Conservation (phyloP, 2,113 vertebrate species). For the Esox niger region DNA sequence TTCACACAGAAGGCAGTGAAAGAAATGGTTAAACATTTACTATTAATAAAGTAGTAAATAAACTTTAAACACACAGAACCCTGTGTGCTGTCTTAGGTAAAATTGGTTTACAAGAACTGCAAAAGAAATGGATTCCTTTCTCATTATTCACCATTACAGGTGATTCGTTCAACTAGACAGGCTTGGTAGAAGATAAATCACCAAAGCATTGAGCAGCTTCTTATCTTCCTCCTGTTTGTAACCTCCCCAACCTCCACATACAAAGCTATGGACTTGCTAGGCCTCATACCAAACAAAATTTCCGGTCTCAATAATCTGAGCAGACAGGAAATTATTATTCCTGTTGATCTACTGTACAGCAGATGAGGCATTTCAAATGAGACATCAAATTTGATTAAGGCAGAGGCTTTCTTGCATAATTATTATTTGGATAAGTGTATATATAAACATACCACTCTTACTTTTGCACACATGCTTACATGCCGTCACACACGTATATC, state of each 20-base stretch:
- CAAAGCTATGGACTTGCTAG: constrained; percentile 10
- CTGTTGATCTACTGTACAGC: not conserved
- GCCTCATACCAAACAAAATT: not conserved
- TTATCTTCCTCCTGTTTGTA: not conserved
- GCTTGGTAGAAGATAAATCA: constrained; percentile 33
- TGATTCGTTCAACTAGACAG: constrained; percentile 16
- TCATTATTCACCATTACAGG: constrained; percentile 21
- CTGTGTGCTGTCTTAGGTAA: too few species aligned
- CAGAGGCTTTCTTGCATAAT: too few species aligned
- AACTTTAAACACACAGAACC: too few species aligned
- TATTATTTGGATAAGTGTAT: not conserved
- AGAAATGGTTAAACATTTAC: too few species aligned
- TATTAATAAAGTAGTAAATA: not conserved
- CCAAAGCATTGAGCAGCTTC: constrained; percentile 10
- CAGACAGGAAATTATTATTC: not conserved
- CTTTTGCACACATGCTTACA: not conserved
- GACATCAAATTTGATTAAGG: not conserved
- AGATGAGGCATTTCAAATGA: not conserved
- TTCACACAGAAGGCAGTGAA: too few species aligned
- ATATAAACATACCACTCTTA: not conserved
- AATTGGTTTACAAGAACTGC: not conserved
- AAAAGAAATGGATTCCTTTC: not conserved
- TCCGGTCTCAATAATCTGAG: not conserved
- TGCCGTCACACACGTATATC: not conserved
- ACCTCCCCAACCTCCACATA: not conserved